Conservation (phyloP, 2,113 vertebrate genomes). For the Pholis gunnellus region DNA sequence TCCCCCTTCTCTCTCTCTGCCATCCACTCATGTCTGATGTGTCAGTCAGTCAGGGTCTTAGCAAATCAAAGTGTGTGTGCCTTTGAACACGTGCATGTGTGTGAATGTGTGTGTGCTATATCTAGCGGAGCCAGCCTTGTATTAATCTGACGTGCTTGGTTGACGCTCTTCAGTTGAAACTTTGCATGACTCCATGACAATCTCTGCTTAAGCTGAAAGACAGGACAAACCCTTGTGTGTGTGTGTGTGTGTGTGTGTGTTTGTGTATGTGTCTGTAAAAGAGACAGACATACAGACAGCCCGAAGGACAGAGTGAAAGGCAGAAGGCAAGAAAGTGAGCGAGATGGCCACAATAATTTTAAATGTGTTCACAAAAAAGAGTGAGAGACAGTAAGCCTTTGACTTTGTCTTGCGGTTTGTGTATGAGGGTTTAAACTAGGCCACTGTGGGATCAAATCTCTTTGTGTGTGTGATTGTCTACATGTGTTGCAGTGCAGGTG, state of each 20-base stretch:
- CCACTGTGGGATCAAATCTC: conserved; percentile 51
- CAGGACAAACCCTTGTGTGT: conserved; percentile 45
- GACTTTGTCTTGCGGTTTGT: conserved; percentile 57
- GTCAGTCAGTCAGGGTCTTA: conserved; percentile 75
- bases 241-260: conserved; percentile 23
- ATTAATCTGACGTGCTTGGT: conserved; percentile 81
- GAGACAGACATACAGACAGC: conserved; percentile 33
- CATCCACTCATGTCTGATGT: conserved; percentile 69
- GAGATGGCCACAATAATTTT: conserved; percentile 49
- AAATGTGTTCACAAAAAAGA: conserved; percentile 50
- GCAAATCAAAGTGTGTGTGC: conserved; percentile 65
- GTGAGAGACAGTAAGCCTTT: conserved; percentile 50
- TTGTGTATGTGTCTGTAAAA: not conserved
- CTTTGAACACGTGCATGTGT: conserved; percentile 15
- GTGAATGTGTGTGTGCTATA: conserved; percentile 47
- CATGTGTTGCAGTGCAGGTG: conserved; percentile 37
- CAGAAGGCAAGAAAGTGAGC: conserved; percentile 37
- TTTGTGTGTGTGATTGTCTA: not conserved
- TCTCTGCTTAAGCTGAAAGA: conserved; percentile 76
- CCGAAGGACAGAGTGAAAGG: conserved; percentile 33
- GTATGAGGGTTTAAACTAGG: conserved; percentile 64
- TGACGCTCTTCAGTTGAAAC: conserved; percentile 78
- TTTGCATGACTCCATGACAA: conserved; percentile 79
- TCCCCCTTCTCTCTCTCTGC: conserved; percentile 36
- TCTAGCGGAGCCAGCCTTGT: conserved; percentile 74